Evolutionary conservation across 2,888 invertebrate species (phyloP), one percentile per base, ranked within the genome.

Genomic region (Magallana nippona): DNA sequence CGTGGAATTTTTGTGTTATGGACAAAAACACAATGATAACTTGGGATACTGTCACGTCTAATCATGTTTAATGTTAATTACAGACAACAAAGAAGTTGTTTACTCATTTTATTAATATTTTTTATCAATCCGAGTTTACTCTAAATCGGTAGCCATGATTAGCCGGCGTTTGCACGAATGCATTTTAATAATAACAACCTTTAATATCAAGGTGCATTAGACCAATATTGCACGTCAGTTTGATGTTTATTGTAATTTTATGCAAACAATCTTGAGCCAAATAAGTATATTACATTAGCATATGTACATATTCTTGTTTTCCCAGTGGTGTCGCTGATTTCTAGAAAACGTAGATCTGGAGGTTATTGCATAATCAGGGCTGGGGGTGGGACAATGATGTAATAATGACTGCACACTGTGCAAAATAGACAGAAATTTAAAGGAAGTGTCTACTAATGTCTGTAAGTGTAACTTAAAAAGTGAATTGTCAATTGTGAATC

Each of bases 51-150:
- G 82, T 82, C 78, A 82, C 82, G 62, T 57, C 82, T 58, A 56
- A 78, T 77, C 55, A 27, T 77, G 32, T 78, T 77, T 19, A n/a
- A n/a, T 82, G 82, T 78, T 71, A 27, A 71, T 71, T 27, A 71
- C 27, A 22, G 71, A 71, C 22, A 71, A 71, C 71, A 32, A 71
- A 27, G 71, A 15, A 71, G 10, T 27, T 71, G 71, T 27, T 71
- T 71, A 71, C 32, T 71, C 2, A 13, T 15, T 71, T 27, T 71
- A 27, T 27, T 13, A 71, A 22, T 15, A 22, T 13, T 27, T 22
- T 22, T 44, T 10, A 15, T 27, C 11, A 71, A 10, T 22, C 71
- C 71, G 71, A 71, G 71, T 71, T 71, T 71, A 15, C 32, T 71
- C 71, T 71, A 71, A 71, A 27, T 71, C 71, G 32, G 22, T 22